Conservation (phyloP, 1,140 invertebrate genomes). For the Bombus vancouverensis region DNA sequence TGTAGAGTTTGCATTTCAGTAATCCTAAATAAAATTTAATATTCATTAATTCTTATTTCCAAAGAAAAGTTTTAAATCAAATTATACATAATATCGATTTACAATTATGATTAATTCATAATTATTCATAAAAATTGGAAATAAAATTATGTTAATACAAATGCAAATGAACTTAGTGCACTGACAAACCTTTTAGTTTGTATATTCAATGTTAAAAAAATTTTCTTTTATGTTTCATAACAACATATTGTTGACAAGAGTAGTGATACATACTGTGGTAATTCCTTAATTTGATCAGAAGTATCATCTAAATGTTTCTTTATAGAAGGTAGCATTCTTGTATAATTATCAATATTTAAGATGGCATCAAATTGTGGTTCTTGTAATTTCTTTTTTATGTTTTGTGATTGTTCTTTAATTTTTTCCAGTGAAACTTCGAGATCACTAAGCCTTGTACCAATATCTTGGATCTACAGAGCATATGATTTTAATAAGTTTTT, state of each 20-base stretch:
- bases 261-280: constrained; percentile 71
- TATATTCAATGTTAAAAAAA: background rate
- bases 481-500: constrained; percentile 1
- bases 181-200: background rate
- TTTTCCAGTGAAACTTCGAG: constrained; percentile 63
- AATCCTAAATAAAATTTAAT: constrained; percentile 56
- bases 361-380: constrained; percentile 51
- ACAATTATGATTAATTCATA: too few species aligned
- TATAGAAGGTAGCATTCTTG: constrained; percentile 63
- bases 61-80: background rate
- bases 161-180: too few species aligned
- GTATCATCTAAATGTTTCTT: constrained; percentile 74
- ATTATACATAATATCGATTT: background rate
- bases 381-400: constrained; percentile 32
- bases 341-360: constrained; percentile 68
- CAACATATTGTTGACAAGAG: background rate
- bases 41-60: background rate
- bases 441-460: constrained; percentile 53
- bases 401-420: constrained; percentile 51
- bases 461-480: constrained; percentile 54
- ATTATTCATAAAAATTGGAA: too few species aligned
- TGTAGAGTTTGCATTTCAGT: constrained; percentile 73
- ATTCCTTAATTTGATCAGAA: constrained; percentile 69
- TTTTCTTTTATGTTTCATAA: background rate
- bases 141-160: too few species aligned